Conservation (phyloP, 1,140 invertebrate species). For the Globodera rostochiensis region DNA sequence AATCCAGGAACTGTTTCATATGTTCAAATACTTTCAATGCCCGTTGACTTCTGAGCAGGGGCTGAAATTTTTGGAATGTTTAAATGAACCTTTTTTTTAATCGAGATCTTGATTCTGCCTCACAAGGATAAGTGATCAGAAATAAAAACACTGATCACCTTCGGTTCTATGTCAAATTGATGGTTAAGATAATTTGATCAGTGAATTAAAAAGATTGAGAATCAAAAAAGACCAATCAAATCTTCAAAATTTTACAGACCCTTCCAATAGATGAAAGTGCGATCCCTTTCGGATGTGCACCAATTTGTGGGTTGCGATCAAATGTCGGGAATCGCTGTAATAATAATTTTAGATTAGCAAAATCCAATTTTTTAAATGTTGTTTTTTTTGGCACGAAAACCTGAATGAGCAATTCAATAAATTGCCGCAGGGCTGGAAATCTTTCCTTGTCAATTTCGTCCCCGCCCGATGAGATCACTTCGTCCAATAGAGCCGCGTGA, state of each 20-base stretch:
- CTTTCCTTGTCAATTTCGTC: conserved; percentile 48
- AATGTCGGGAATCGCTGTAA: conserved; percentile 36
- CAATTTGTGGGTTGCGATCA: conserved; percentile 19
- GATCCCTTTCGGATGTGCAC: conserved; percentile 27
- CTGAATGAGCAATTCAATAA: conserved; percentile 55
- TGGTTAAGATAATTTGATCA: too few relatives aligned
- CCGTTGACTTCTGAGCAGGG: conserved; percentile 22
- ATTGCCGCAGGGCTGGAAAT: conserved; percentile 56
- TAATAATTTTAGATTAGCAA: not conserved
- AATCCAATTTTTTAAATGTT: conserved; percentile 1
- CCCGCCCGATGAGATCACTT: conserved; percentile 51
- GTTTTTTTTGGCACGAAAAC: conserved; percentile 29
- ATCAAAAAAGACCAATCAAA: not conserved
- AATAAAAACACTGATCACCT: too few relatives aligned
- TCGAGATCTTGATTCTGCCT: too few relatives aligned
- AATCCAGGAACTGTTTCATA: conserved; percentile 32
- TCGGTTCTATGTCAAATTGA: too few relatives aligned
- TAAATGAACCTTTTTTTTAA: too few relatives aligned
- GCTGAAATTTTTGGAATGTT: conserved; percentile 21
- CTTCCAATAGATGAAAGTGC: conserved; percentile 26
- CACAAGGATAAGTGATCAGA: too few relatives aligned
- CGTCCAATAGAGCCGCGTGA: conserved; percentile 52
- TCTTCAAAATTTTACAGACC: conserved; percentile 13
- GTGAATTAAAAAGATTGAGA: too few relatives aligned
- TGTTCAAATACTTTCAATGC: conserved; percentile 36